phyloP scores from a whole-genome alignment of 2,797 vertebrate species.

The Microctenopoma stevenorrisi region DNA sequence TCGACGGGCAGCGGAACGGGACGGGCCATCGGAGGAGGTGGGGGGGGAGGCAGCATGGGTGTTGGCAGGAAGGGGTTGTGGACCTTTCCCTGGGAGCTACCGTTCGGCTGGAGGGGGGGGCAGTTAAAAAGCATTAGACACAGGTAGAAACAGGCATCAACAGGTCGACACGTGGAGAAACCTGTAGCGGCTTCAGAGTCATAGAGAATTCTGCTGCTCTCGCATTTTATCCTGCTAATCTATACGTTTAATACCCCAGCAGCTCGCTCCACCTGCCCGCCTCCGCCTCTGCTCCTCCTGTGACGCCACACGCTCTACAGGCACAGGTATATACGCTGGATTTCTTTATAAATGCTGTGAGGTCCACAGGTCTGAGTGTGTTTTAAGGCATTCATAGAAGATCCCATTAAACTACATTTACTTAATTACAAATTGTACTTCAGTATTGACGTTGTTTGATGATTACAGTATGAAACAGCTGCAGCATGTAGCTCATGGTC shows the following conservation, averaged over 20 bases:
- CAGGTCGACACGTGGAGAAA: constrained; percentile 42
- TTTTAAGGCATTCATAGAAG: too few species aligned
- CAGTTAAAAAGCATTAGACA: background rate
- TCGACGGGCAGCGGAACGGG: constrained; percentile 97
- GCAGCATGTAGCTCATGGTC: too few species aligned
- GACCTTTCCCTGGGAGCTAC: constrained; percentile 98
- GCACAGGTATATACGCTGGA: background rate
- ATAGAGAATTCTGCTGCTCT: constrained; percentile 84
- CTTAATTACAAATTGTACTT: too few species aligned
- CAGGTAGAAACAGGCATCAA: constrained; percentile 25
- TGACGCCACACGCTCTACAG: background rate
- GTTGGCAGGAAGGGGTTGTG: constrained; percentile 99
- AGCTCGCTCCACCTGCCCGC: constrained; percentile 39
- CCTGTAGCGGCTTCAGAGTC: constrained; percentile 59
- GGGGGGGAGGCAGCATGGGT: constrained; percentile 97
- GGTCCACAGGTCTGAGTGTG: too few species aligned
- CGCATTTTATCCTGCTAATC: constrained; percentile 79
- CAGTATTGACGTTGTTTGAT: too few species aligned
- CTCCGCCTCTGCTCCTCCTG: background rate
- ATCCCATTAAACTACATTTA: too few species aligned
- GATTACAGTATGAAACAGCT: too few species aligned
- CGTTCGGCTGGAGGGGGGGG: constrained; percentile 87
- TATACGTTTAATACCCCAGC: constrained; percentile 74
- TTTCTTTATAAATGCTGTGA: too few species aligned
- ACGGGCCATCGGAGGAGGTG: constrained; percentile 97